Percentiles rank a stretch among this genome's conserved stretches.
Evolutionary conservation across 2,113 vertebrate genomes (phyloP).

Genomic region (Cygnus buccinator): DNA sequence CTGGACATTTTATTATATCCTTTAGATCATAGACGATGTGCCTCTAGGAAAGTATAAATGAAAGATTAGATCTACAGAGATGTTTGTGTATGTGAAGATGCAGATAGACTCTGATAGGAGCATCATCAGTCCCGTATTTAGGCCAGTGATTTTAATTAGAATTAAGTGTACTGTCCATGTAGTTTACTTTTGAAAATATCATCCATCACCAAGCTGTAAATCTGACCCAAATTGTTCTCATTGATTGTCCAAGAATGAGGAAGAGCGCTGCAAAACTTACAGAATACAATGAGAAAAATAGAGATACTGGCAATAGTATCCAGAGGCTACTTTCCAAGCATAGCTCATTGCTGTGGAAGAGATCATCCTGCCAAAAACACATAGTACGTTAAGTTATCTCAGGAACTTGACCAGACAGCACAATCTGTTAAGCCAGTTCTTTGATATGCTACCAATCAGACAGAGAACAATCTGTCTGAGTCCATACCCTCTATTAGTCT

Average conservation of each 20-base stretch:
- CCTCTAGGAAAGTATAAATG: background rate
- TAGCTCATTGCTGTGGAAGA: background rate
- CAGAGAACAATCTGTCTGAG: background rate
- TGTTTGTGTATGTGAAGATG: constrained; percentile 11
- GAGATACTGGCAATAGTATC: background rate
- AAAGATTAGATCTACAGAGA: constrained; percentile 13
- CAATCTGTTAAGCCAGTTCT: background rate
- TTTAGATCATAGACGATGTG: background rate
- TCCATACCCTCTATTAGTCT: background rate
- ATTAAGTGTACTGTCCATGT: background rate
- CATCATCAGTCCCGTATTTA: background rate
- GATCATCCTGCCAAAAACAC: background rate
- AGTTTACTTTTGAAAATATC: constrained; percentile 2
- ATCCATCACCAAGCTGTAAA: background rate
- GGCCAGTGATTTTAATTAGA: constrained; percentile 14
- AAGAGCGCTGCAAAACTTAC: background rate
- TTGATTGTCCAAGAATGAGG: background rate
- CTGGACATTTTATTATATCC: background rate
- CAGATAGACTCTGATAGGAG: background rate
- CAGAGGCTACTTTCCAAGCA: background rate
- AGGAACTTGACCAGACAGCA: constrained; percentile 25
- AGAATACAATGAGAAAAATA: background rate
- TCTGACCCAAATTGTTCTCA: background rate
- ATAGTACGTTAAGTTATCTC: background rate
- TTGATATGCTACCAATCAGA: background rate